Conservation (phyloP, 2,797 vertebrate genomes). For the Natrix natrix region DNA sequence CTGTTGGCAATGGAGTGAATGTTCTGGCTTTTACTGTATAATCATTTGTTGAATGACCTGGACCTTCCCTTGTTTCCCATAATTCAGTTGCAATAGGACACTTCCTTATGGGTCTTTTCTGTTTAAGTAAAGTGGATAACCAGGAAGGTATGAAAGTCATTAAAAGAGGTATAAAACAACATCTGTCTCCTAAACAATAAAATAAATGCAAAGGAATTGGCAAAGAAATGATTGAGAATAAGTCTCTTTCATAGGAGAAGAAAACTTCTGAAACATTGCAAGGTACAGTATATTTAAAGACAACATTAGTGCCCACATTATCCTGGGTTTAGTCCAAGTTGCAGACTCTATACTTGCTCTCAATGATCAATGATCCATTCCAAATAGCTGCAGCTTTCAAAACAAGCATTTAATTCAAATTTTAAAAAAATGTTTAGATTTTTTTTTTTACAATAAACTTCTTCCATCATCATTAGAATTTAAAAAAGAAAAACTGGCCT, state of each 20-base stretch:
- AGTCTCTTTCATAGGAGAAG: background rate
- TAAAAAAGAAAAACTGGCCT: conserved; percentile 52
- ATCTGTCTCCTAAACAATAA: background rate
- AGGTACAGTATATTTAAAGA: background rate
- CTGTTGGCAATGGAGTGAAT: background rate
- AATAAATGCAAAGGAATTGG: background rate
- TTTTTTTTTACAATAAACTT: background rate
- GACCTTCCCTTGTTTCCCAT: background rate
- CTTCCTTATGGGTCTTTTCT: background rate
- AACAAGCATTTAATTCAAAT: background rate
- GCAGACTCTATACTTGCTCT: background rate
- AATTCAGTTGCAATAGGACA: background rate
- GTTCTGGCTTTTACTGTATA: background rate
- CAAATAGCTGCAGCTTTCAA: background rate
- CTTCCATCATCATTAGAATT: background rate
- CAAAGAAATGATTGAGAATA: background rate
- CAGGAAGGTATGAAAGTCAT: background rate
- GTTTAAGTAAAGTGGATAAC: background rate
- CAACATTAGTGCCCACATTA: background rate
- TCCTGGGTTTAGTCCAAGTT: background rate
- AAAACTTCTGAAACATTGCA: background rate
- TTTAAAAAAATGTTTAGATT: background rate
- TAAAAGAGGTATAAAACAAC: background rate
- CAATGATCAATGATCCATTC: background rate
- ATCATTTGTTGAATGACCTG: background rate